Evolutionary conservation across 2,797 vertebrate genomes (phyloP), one percentile per base, ranked within the genome.

Genomic region (Schizopygopsis malacanthus): DNA sequence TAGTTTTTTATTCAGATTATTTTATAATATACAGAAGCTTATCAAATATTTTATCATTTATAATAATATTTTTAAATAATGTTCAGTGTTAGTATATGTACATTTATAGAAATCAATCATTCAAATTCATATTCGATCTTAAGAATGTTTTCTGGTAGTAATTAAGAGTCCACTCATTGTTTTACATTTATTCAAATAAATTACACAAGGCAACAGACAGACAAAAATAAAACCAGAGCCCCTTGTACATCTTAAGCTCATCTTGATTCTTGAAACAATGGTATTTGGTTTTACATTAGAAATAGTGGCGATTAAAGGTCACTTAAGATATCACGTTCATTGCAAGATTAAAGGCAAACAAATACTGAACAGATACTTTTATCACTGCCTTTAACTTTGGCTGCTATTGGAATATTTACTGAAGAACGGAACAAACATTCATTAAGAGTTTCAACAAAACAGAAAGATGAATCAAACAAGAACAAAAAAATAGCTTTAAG

Each of bases 161-260:
- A 41, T 41, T 41, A 41, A 41, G 15, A 78, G 18, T 25, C 43
- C 69, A 79, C 12, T 80, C 56, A 50, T 28, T 20, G 4, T 81
- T 81, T 73, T 65, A 75, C 56, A 85, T 87, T 82, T 87, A 81
- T 85, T 87, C n/a, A 47, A 85, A 87, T 87, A 87, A 81, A 81
- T 81, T 78, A 87, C 39, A 77, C 37, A 73, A 79, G 22, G 28
- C 28, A 54, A 79, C 41, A 54, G n/a, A 59, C 78, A 85, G 6
- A 63, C 84, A 80, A 33, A 65, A 47, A 67, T 65, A 80, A 87
- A 87, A 76, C 52, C 76, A 84, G 39, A 79, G 18, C 39, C 12
- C 28, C 61, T 33, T 28, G 3, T 45, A 71, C 18, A 85, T 77
- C 43, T 39, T 20, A 67, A 69, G 45, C 33, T 33, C 69, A 41